phyloP scores from a whole-genome alignment of 2,888 invertebrate species.

The Chydorus sphaericus region DNA sequence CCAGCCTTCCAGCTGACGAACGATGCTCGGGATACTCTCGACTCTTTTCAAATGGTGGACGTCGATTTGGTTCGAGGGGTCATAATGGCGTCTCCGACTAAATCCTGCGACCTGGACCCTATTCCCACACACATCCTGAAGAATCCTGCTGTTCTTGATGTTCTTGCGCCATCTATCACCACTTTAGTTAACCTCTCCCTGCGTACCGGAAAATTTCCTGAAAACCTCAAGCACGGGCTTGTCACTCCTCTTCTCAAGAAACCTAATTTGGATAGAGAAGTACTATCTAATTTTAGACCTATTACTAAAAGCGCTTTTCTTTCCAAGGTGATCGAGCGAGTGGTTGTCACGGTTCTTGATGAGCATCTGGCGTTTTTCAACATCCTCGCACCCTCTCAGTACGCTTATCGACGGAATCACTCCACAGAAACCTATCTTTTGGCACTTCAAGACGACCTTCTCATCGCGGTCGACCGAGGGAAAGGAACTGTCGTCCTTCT shows the following conservation, averaged over 20 bases:
- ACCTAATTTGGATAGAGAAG: not conserved
- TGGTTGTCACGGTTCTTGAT: not conserved
- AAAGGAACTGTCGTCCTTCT: not conserved
- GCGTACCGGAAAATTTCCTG: not conserved
- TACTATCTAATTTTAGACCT: not conserved
- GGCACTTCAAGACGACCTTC: not conserved
- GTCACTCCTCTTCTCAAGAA: constrained; percentile 1
- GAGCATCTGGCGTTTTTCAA: not conserved
- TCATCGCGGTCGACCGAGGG: not conserved
- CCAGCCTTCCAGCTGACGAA: too few species aligned
- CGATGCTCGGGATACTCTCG: not conserved
- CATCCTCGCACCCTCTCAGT: not conserved
- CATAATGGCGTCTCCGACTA: not conserved
- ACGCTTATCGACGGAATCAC: not conserved
- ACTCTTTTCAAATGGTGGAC: not conserved
- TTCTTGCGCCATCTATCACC: not conserved
- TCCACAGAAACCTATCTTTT: not conserved
- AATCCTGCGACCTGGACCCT: not conserved
- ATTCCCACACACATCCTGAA: not conserved
- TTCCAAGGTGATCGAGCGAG: not conserved
- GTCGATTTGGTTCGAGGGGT: not conserved
- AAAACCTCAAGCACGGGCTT: not conserved
- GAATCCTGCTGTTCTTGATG: not conserved
- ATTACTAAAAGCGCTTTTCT: not conserved
- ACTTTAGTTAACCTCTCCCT: not conserved